phyloP scores from a whole-genome alignment of 2,888 invertebrate species.

The Calliopum simillimum region DNA sequence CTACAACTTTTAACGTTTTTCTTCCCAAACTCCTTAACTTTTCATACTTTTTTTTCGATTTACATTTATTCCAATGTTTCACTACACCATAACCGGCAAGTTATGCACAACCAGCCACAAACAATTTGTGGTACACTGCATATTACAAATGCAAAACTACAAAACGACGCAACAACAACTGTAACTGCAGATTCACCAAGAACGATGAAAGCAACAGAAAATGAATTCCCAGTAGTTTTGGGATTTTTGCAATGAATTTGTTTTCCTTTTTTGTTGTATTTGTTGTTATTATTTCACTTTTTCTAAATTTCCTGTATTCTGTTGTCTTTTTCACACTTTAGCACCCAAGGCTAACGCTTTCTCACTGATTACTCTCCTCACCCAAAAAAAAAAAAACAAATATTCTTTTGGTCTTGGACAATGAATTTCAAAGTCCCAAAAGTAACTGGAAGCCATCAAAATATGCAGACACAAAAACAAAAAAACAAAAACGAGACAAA shows the following conservation, averaged over 20 bases:
- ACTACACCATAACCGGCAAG: constrained; percentile 14
- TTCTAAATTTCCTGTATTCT: too few relatives aligned
- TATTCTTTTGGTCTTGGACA: neutral
- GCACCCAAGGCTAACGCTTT: too few relatives aligned
- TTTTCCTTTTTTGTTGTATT: too few relatives aligned
- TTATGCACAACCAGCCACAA: constrained; percentile 24
- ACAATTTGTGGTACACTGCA: constrained; percentile 23
- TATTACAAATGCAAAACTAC: constrained; percentile 17
- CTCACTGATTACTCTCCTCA: too few relatives aligned
- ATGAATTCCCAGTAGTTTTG: neutral
- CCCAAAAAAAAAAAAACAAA: too few relatives aligned
- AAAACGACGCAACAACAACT: constrained; percentile 5
- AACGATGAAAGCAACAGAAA: constrained; percentile 19
- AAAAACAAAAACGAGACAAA: neutral
- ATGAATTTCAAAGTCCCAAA: constrained; percentile 14
- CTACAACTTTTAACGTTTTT: too few relatives aligned
- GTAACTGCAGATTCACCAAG: neutral
- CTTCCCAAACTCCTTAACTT: too few relatives aligned
- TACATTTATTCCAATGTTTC: too few relatives aligned
- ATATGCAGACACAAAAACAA: constrained; percentile 23
- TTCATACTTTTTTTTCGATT: too few relatives aligned
- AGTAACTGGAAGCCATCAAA: constrained; percentile 21
- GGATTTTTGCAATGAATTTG: too few relatives aligned
- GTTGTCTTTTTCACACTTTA: too few relatives aligned
- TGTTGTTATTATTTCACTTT: too few relatives aligned